Percentiles rank a stretch among this genome's conserved stretches.
Conservation (phyloP, 1,140 invertebrate species). For the Venustaconcha ellipsiformis region DNA sequence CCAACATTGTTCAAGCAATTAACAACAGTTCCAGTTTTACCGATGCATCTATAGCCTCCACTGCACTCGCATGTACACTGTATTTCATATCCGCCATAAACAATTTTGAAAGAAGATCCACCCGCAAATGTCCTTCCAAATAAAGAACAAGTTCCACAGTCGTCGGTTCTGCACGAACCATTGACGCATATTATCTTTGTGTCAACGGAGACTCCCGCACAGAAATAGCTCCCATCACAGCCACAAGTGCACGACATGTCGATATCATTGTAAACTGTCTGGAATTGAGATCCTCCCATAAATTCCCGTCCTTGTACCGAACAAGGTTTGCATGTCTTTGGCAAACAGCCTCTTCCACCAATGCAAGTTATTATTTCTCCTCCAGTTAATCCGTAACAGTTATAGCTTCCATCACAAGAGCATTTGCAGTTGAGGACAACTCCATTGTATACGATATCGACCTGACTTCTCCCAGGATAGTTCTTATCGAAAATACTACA, state of each 20-base stretch:
- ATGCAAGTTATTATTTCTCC: neutral
- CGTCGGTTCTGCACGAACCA: neutral
- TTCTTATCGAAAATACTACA: slow-evolving; percentile 22
- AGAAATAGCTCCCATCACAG: slow-evolving; percentile 23
- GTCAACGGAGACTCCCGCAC: slow-evolving; percentile 4
- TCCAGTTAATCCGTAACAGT: slow-evolving; percentile 12
- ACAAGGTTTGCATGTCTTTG: slow-evolving; percentile 8
- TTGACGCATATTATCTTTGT: slow-evolving; percentile 25
- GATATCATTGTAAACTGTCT: slow-evolving; percentile 14
- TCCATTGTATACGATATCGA: slow-evolving; percentile 12
- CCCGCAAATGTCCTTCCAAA: slow-evolving; percentile 20
- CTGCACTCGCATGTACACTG: slow-evolving; percentile 19
- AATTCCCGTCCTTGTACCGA: slow-evolving; percentile 4
- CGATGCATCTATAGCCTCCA: slow-evolving; percentile 16
- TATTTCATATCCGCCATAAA: slow-evolving; percentile 17
- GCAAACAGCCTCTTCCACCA: slow-evolving; percentile 3
- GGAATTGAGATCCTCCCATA: slow-evolving; percentile 2
- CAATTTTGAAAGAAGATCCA: slow-evolving; percentile 11
- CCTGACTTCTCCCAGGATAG: slow-evolving; percentile 8
- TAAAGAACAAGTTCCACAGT: slow-evolving; percentile 19
- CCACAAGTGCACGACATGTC: slow-evolving; percentile 25
- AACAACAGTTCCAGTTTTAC: slow-evolving; percentile 2
- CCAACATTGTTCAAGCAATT: slow-evolving; percentile 2
- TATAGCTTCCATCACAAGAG: slow-evolving; percentile 18
- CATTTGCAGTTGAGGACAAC: slow-evolving; percentile 16